Conservation (phyloP, 1,140 invertebrate species). For the Calosoma granatense region DNA sequence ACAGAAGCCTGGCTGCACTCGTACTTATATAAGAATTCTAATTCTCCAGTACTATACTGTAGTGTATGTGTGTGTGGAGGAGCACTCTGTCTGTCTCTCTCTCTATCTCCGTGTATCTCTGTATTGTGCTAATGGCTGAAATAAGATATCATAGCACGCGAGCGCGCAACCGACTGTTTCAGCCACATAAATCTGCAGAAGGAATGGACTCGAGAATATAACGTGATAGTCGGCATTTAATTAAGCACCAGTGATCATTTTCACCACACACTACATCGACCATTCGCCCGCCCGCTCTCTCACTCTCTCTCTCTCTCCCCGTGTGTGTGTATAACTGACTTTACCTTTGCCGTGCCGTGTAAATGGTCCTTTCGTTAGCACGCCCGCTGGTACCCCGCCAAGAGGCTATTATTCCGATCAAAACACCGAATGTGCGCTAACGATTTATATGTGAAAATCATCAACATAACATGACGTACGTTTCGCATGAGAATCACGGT, state of each 20-base stretch:
- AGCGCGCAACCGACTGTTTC: slow-evolving; percentile 24
- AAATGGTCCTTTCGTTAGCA: background rate
- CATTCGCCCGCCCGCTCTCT: no score
- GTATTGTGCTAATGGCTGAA: slow-evolving; percentile 28
- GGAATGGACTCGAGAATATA: slow-evolving; percentile 12
- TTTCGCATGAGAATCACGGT: no score
- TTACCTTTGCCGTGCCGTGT: background rate
- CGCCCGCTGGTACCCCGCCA: background rate
- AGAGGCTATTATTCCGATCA: background rate
- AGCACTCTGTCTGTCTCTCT: no score
- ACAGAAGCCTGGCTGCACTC: no score
- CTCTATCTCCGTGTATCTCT: no score
- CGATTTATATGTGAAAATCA: background rate
- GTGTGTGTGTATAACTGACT: background rate
- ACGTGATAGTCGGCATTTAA: slow-evolving; percentile 25
- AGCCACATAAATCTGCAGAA: slow-evolving; percentile 13
- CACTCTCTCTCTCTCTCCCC: no score
- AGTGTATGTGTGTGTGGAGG: no score
- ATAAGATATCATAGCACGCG: slow-evolving; percentile 36
- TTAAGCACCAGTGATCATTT: slow-evolving; percentile 23
- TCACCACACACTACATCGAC: slow-evolving; percentile 9
- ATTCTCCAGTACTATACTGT: background rate
- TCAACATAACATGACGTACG: no score
- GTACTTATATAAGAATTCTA: background rate
- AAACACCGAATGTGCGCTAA: background rate